Conservation (phyloP, 2,797 vertebrate species). For the Hyperoplus immaculatus region DNA sequence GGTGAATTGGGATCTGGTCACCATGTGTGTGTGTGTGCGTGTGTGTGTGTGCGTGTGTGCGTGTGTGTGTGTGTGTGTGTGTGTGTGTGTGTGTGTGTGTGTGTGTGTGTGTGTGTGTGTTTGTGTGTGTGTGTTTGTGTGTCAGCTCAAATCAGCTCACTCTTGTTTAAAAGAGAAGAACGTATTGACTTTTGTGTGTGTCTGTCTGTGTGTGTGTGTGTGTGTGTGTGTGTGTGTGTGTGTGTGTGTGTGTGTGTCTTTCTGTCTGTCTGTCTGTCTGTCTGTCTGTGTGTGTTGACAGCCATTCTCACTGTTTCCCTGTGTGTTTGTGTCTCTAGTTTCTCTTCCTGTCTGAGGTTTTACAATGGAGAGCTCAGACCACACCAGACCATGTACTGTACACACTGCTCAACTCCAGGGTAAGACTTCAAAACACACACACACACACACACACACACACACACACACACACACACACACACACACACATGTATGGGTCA, state of each 20-base stretch:
- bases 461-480: conserved; percentile 2
- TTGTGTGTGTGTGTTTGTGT: conserved; percentile 26
- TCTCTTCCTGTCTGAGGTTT: conserved; percentile 96
- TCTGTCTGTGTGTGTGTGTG: neutral
- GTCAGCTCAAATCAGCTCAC: no score
- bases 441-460: conserved; percentile 9
- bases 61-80: conserved; percentile 27
- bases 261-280: no score
- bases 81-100: no score
- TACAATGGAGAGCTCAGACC: conserved; percentile 98
- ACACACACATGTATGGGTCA: neutral
- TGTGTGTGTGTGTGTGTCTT: neutral
- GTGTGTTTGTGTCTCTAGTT: conserved; percentile 84
- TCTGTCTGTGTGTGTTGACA: neutral
- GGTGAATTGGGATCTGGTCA: no score
- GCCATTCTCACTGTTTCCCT: conserved; percentile 16
- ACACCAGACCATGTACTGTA: conserved; percentile 97
- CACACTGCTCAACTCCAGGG: conserved; percentile 96
- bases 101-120: neutral
- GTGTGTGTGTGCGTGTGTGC: no score
- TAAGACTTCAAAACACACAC: conserved; percentile 62
- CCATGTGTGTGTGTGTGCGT: no score
- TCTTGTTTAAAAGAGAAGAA: no score
- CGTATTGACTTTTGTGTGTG: no score
- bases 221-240: conserved; percentile 9